Conservation (phyloP, 2,888 invertebrate species). For the Tetramorium bicarinatum region DNA sequence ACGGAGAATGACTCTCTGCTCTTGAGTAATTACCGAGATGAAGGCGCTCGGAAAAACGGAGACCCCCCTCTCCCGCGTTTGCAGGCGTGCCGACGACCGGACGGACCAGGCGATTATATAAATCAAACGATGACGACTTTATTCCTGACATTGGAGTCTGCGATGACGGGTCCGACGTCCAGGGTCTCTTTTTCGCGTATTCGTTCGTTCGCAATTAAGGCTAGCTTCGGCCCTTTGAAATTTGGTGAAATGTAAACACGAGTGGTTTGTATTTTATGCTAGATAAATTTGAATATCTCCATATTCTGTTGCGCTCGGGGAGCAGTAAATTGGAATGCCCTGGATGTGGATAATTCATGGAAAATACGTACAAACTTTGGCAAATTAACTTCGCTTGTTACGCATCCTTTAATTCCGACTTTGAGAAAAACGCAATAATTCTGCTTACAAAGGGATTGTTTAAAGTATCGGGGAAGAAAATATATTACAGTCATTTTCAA, state of each 20-base stretch:
- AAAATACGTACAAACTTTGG: slow-evolving; percentile 5
- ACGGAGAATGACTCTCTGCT: slow-evolving; percentile 20
- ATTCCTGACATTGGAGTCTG: slow-evolving; percentile 9
- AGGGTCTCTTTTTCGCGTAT: neutral
- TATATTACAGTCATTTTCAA: neutral
- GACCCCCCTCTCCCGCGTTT: neutral
- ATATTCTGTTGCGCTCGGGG: neutral
- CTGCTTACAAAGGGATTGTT: neutral
- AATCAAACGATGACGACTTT: slow-evolving; percentile 40
- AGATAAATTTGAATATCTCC: slow-evolving; percentile 24
- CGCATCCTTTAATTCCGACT: neutral
- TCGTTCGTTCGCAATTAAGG: slow-evolving; percentile 10
- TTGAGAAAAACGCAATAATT: neutral
- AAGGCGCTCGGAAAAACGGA: slow-evolving; percentile 28
- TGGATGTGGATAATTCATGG: neutral
- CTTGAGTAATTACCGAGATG: slow-evolving; percentile 45
- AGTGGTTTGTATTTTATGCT: slow-evolving; percentile 16
- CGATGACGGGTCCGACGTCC: neutral
- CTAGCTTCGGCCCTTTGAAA: slow-evolving; percentile 20
- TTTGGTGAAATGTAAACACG: slow-evolving; percentile 16
- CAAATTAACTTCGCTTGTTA: slow-evolving; percentile 18
- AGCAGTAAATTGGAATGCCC: slow-evolving; percentile 4
- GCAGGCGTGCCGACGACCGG: neutral
- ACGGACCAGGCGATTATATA: slow-evolving; percentile 17
- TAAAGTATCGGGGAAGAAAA: neutral